These are phyloP conservation scores for Drosophila pandora DNA, from an alignment of 1,140 invertebrate genomes.

Conservation along the genomic window DNA sequence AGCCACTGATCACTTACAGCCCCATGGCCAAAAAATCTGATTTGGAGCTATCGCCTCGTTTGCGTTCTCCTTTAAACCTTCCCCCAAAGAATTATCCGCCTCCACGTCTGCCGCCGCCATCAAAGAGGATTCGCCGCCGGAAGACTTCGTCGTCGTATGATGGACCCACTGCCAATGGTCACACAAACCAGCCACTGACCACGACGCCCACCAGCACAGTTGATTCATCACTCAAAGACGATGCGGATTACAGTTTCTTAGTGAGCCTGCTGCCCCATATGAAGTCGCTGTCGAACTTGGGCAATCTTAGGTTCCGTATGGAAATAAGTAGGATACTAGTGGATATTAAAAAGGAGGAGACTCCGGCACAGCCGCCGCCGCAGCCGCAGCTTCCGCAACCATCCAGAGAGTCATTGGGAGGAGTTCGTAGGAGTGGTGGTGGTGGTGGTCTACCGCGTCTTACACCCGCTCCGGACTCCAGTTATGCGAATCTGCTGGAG, in stretches of 20 bases:
- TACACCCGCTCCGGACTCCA: slow-evolving; percentile 30
- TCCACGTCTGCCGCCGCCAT: slow-evolving; percentile 9
- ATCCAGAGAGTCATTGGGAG: background rate
- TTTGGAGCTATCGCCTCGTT: slow-evolving; percentile 33
- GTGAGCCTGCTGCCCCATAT: slow-evolving; percentile 65
- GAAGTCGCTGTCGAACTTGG: slow-evolving; percentile 56
- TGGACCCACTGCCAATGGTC: slow-evolving; percentile 10
- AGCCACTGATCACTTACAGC: background rate
- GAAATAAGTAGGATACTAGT: slow-evolving; percentile 60
- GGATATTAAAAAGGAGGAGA: slow-evolving; percentile 56
- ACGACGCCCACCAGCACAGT: background rate
- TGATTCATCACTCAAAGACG: slow-evolving; percentile 33
- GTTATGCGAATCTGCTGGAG: background rate
- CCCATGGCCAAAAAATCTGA: slow-evolving; percentile 36
- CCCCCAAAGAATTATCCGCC: slow-evolving; percentile 5
- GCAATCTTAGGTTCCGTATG: slow-evolving; percentile 60
- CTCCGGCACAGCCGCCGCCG: background rate
- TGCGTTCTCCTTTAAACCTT: slow-evolving; percentile 33
- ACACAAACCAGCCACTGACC: background rate
- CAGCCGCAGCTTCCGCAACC: background rate
- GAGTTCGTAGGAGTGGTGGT: background rate
- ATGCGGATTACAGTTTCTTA: slow-evolving; percentile 65
- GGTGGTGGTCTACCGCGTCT: slow-evolving; percentile 27
- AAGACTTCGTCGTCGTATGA: slow-evolving; percentile 46
- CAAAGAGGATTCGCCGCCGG: slow-evolving; percentile 37